These are phyloP conservation scores for Brevipalpus yothersi DNA, from an alignment of 1,140 invertebrate species.

Conservation along the genomic window DNA sequence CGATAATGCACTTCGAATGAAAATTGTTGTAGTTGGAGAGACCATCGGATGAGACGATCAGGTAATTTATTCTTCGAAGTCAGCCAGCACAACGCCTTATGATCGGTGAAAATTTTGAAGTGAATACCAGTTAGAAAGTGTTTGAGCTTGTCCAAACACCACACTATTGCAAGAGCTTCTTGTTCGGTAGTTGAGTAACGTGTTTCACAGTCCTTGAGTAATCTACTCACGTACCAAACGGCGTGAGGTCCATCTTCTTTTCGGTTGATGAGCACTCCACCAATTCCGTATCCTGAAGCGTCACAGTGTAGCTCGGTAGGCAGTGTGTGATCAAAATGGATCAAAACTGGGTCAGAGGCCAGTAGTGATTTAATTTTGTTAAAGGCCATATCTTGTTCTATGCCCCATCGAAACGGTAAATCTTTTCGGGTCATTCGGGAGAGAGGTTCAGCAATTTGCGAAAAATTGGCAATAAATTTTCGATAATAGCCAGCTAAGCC, in stretches of 20 bases:
- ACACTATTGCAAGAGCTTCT: neutral
- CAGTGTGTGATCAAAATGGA: neutral
- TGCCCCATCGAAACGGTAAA: neutral
- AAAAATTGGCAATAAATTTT: neutral
- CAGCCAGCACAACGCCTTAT: neutral
- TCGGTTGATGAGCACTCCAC: neutral
- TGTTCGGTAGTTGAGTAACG: neutral
- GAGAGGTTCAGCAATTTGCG: neutral
- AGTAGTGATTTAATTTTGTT: neutral
- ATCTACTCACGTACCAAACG: neutral
- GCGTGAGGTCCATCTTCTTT: neutral
- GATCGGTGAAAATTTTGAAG: neutral
- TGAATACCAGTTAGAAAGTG: neutral
- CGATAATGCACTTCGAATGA: slow-evolving; percentile 6
- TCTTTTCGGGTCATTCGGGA: neutral
- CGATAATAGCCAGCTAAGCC: neutral
- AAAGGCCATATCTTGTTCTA: neutral
- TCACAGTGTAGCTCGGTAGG: neutral
- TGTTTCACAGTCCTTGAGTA: neutral
- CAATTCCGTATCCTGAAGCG: neutral
- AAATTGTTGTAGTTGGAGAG: slow-evolving; percentile 10
- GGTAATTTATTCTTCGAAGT: neutral
- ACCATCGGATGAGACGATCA: slow-evolving; percentile 10
- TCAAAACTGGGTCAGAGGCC: neutral
- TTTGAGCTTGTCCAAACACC: neutral